Evolutionary conservation across 2,113 vertebrate genomes (phyloP).

Genomic region (Platycercus adscitus): DNA sequence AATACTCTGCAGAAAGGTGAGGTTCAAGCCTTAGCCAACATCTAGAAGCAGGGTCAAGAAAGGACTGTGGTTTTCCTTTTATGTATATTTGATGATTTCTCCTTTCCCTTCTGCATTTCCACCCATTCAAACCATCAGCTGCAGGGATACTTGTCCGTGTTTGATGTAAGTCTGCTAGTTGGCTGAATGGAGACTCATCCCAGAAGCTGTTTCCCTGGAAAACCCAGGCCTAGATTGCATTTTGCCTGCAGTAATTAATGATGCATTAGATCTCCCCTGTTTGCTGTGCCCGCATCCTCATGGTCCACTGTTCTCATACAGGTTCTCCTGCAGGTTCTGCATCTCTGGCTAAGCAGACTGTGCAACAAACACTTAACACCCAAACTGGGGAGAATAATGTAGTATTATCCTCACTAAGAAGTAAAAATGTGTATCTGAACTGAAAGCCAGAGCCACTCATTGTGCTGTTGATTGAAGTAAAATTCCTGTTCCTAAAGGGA

Average conservation of each 20-base stretch:
- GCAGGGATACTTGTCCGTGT: not conserved
- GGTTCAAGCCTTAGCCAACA: not conserved
- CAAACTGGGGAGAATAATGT: not conserved
- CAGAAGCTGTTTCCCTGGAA: not conserved
- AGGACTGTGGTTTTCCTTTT: not conserved
- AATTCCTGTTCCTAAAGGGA: not conserved
- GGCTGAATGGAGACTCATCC: not conserved
- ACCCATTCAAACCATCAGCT: not conserved
- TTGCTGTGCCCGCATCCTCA: not conserved
- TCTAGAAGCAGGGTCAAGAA: not conserved
- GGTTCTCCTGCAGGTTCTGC: not conserved
- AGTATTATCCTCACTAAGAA: not conserved
- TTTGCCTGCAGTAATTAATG: not conserved
- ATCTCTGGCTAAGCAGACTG: not conserved
- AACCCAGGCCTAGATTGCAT: not conserved
- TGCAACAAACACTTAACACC: not conserved
- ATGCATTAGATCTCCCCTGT: accelerated
- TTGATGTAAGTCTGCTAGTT: not conserved
- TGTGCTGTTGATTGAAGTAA: not conserved
- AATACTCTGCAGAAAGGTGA: slow-evolving; percentile 26
- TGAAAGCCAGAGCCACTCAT: not conserved
- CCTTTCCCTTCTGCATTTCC: not conserved
- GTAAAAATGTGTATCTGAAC: not conserved
- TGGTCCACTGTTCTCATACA: not conserved
- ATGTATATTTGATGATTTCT: not conserved